These are phyloP conservation scores for Brachionus plicatilis DNA, from an alignment of 1,140 invertebrate species.

Conservation along the genomic window DNA sequence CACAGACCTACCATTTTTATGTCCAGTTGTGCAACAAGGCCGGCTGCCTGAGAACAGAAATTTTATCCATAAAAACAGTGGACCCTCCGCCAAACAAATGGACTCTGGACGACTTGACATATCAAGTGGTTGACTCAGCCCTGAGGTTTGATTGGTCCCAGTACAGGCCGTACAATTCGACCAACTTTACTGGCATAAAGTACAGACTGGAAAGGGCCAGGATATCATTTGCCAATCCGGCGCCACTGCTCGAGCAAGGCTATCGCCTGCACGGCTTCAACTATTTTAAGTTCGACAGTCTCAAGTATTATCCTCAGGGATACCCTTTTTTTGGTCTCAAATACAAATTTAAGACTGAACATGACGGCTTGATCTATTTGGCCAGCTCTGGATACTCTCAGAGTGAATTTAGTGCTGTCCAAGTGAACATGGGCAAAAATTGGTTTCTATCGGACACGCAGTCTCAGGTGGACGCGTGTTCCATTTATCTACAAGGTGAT, in stretches of 20 bases:
- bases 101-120: neutral
- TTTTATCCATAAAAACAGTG: conserved; percentile 45
- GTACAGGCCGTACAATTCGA: neutral
- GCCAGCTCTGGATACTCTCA: conserved; percentile 6
- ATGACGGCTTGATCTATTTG: conserved; percentile 7
- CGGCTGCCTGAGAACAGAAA: conserved; percentile 51
- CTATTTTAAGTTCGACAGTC: neutral
- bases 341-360: neutral
- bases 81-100: conserved; percentile 34
- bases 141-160: neutral
- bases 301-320: conserved; percentile 11
- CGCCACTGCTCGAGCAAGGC: neutral
- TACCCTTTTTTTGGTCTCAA: conserved; percentile 17
- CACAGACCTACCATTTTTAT: conserved; percentile 47
- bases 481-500: neutral
- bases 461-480: neutral
- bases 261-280: conserved; percentile 27
- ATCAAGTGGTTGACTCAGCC: neutral
- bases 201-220: neutral
- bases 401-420: neutral
- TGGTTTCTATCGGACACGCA: conserved; percentile 22
- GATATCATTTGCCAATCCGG: conserved; percentile 23
- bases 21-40: conserved; percentile 50
- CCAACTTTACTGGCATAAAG: neutral
- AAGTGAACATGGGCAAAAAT: neutral